These are phyloP conservation scores for Falco concolor DNA, from an alignment of 2,797 vertebrate genomes.

Conservation along the genomic window DNA sequence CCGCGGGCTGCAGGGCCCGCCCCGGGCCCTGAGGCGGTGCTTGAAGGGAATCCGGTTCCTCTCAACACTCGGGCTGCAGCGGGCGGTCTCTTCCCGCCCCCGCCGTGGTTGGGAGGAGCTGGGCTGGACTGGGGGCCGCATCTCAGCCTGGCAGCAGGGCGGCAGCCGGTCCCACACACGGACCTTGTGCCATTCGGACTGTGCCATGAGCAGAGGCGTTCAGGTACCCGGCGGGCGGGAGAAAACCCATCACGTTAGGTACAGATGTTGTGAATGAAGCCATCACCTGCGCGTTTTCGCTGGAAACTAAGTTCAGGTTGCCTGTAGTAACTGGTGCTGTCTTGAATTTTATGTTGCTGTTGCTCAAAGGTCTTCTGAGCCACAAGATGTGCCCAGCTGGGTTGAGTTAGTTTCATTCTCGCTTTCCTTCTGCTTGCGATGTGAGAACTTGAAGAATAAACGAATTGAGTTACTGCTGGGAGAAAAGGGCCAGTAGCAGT, in stretches of 20 bases:
- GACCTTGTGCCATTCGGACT: neutral
- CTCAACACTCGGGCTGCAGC: neutral
- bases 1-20: neutral
- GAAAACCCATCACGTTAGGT: fast-evolving
- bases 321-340: fast-evolving
- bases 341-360: neutral
- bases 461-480: too few species aligned
- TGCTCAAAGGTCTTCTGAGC: neutral
- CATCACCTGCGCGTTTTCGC: fast-evolving
- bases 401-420: fast-evolving
- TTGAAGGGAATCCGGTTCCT: neutral
- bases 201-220: neutral
- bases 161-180: too few species aligned
- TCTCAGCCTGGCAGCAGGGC: too few species aligned
- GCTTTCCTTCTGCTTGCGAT: neutral
- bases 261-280: neutral
- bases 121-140: neutral
- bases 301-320: neutral
- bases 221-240: fast-evolving
- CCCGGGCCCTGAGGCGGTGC: neutral
- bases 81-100: too few species aligned
- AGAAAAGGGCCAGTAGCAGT: neutral
- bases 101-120: neutral
- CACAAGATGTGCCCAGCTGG: too few species aligned
- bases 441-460: neutral